These are phyloP conservation scores for Apamea monoglypha DNA, from an alignment of 2,888 invertebrate genomes.

Conservation along the genomic window DNA sequence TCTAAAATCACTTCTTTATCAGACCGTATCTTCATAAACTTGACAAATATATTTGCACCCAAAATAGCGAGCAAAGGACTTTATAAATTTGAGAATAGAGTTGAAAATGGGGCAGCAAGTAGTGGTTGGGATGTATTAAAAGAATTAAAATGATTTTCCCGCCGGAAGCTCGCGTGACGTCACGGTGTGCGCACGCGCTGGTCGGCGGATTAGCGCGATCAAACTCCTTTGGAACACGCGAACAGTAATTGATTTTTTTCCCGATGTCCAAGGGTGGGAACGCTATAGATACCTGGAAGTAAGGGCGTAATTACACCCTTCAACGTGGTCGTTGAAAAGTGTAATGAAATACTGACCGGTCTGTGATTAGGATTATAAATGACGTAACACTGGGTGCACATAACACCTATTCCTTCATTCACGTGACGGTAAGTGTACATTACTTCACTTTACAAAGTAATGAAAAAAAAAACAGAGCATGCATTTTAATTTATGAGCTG, in stretches of 20 bases:
- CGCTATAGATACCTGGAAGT: conserved; percentile 63
- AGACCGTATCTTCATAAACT: conserved; percentile 78
- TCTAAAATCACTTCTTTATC: conserved; percentile 76
- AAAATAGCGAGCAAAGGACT: conserved; percentile 40
- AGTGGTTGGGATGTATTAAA: conserved; percentile 66
- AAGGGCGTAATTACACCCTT: conserved; percentile 57
- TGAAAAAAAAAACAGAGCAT: conserved; percentile 15
- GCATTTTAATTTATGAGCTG: conserved; percentile 17
- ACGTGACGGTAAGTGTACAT: conserved; percentile 11
- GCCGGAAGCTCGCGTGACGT: conserved; percentile 81
- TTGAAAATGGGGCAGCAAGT: conserved; percentile 50
- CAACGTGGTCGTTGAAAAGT: conserved; percentile 55
- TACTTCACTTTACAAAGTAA: conserved; percentile 12
- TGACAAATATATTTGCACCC: conserved; percentile 61
- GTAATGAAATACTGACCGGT: conserved; percentile 43
- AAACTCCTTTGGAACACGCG: conserved; percentile 77
- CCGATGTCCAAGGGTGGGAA: conserved; percentile 68
- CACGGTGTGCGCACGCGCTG: conserved; percentile 76
- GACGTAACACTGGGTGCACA: conserved; percentile 51
- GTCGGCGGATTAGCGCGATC: conserved; percentile 75
- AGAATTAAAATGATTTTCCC: conserved; percentile 74
- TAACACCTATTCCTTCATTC: conserved; percentile 48
- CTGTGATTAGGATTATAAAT: conserved; percentile 52
- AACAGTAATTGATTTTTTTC: conserved; percentile 74
- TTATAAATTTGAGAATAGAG: conserved; percentile 53